phyloP scores from a whole-genome alignment of 2,113 vertebrate species.

The Lipophrys pholis region DNA sequence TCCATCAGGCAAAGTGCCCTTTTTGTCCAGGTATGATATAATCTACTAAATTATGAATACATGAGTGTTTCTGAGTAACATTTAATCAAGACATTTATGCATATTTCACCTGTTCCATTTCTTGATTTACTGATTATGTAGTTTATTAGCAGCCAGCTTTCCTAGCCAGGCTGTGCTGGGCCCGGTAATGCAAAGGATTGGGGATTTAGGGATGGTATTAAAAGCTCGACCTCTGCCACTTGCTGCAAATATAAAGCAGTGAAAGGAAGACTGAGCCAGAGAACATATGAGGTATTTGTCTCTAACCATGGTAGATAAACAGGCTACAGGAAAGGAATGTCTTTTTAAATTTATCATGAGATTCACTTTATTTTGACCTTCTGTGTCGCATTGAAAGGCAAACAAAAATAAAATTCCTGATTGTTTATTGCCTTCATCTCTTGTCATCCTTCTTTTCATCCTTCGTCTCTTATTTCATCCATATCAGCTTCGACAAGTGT shows the following conservation, averaged over 20 bases:
- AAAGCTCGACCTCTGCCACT: slow-evolving; percentile 9
- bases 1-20: slow-evolving; percentile 9
- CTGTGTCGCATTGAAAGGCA: slow-evolving; percentile 25
- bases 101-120: not conserved
- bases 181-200: not conserved
- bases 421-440: not conserved
- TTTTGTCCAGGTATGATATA: not conserved
- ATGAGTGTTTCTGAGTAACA: not conserved
- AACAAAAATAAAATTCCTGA: slow-evolving; percentile 21
- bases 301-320: too few relatives aligned
- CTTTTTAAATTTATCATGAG: slow-evolving; percentile 6
- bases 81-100: slow-evolving; percentile 2
- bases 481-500: slow-evolving; percentile 11
- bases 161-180: not conserved
- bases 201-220: not conserved
- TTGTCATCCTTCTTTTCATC: slow-evolving; percentile 10
- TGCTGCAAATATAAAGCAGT: slow-evolving; percentile 9
- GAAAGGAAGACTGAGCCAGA: not conserved
- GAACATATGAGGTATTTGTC: slow-evolving; percentile 5
- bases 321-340: slow-evolving; percentile 8
- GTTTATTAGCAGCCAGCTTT: not conserved
- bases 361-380: slow-evolving; percentile 35
- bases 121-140: too few relatives aligned
- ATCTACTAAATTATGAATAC: not conserved
- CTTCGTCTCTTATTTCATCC: slow-evolving; percentile 1